Evolutionary conservation across 92 coral and sea anemone species (phyloP).

Genomic region (Micromussa lordhowensis): DNA sequence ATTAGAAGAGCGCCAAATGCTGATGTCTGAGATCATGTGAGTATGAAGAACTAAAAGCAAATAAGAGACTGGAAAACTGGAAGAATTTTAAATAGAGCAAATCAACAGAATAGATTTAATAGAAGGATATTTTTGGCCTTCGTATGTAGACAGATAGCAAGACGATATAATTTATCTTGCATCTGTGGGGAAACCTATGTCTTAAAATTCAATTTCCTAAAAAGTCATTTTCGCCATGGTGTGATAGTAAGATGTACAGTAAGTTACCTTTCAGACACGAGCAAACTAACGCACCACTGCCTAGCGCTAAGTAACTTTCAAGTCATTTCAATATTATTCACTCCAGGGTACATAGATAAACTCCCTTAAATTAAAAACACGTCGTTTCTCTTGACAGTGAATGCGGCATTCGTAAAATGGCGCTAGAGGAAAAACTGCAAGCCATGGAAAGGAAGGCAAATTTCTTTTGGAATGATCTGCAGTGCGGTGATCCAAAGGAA

Average conservation of each 20-base stretch:
- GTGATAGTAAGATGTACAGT: background rate
- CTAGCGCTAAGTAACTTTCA: background rate
- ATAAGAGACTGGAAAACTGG: background rate
- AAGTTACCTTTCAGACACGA: background rate
- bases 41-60: background rate
- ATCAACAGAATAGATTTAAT: no score
- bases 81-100: no score
- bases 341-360: background rate
- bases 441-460: slow-evolving; percentile 1
- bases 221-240: no score
- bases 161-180: no score
- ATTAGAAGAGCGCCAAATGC: slow-evolving; percentile 11
- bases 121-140: no score
- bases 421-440: background rate
- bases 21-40: slow-evolving; percentile 34
- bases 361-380: no score
- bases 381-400: slow-evolving; percentile 17
- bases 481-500: background rate
- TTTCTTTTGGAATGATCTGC: background rate
- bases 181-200: no score
- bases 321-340: background rate
- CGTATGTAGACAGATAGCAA: background rate
- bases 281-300: background rate
- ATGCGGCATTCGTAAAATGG: background rate
- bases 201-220: no score